phyloP scores from a whole-genome alignment of 2,113 vertebrate genomes.

The Apaloderma vittatum region DNA sequence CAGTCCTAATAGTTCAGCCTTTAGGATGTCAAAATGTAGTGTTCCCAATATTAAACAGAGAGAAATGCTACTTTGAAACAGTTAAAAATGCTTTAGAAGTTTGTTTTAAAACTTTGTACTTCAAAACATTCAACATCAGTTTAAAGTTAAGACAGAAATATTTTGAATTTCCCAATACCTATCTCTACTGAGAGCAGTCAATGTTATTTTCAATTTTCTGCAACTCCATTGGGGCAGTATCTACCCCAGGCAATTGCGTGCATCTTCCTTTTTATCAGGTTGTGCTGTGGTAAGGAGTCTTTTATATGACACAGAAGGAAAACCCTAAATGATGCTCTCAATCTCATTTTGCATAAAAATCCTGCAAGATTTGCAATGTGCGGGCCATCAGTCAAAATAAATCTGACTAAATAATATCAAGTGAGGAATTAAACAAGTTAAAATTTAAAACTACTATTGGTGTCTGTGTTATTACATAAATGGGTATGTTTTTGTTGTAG shows the following conservation, averaged over 20 bases:
- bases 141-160: neutral
- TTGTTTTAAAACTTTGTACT: neutral
- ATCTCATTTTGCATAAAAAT: conserved; percentile 25
- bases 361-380: neutral
- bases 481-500: neutral
- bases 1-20: neutral
- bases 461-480: conserved; percentile 1
- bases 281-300: neutral
- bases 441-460: conserved; percentile 7
- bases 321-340: neutral
- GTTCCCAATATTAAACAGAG: neutral
- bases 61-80: neutral
- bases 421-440: conserved; percentile 5
- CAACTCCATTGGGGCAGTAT: neutral
- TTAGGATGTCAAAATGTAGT: neutral
- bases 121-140: neutral
- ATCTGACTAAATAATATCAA: neutral
- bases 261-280: neutral
- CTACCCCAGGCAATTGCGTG: neutral
- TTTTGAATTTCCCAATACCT: neutral
- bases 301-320: neutral
- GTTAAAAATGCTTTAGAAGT: neutral
- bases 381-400: conserved; percentile 16
- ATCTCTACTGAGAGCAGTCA: neutral
- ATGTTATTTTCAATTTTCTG: neutral